These are phyloP conservation scores for Linnaemya tessellans DNA, from an alignment of 2,888 invertebrate genomes.

Conservation along the genomic window DNA sequence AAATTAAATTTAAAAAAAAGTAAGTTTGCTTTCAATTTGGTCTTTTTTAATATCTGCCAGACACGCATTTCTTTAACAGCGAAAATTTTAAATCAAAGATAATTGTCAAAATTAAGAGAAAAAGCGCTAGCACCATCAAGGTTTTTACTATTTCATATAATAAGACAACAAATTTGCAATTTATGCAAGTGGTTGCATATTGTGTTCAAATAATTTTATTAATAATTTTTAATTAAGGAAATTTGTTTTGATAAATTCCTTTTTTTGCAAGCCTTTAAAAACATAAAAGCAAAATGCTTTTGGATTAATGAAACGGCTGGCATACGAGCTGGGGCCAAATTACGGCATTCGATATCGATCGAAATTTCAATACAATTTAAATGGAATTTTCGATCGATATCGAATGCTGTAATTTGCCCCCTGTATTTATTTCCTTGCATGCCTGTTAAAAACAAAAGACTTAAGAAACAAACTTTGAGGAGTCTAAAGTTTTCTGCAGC, in stretches of 20 bases:
- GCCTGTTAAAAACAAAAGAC: conserved; percentile 1
- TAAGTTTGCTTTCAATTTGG: neutral
- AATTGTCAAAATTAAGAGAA: neutral
- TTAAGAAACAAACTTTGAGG: conserved; percentile 9
- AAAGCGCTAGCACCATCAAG: neutral
- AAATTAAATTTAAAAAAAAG: neutral
- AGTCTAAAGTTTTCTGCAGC: neutral
- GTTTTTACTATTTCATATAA: neutral
- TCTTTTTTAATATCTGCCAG: neutral
- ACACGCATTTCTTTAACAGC: conserved; percentile 28
- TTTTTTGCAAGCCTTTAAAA: neutral
- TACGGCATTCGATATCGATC: no score
- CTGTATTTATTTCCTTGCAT: neutral
- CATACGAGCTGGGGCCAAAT: no score
- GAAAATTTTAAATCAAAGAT: neutral
- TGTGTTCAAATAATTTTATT: neutral
- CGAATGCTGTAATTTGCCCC: no score
- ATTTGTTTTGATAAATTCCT: neutral
- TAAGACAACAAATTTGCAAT: neutral
- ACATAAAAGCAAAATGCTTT: neutral
- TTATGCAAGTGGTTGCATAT: neutral
- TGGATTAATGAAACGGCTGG: neutral
- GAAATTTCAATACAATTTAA: no score
- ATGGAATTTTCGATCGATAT: no score
- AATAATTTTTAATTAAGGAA: conserved; percentile 27